Base-by-base conservation (phyloP, 2,888 invertebrate species). In the Dinocampus coccinellae region DNA sequence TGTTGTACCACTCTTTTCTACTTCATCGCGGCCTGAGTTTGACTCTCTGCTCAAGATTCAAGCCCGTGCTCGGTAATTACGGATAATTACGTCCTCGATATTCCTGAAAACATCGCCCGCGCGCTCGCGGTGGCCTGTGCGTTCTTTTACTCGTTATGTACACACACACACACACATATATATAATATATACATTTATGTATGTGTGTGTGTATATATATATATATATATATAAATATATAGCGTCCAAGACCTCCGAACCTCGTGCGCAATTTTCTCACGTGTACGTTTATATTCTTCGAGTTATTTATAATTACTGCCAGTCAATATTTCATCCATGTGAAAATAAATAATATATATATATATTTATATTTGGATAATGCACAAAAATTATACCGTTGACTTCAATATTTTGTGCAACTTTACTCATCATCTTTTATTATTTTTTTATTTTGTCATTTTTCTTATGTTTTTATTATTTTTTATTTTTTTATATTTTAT, bases 11-110 rank as follows among this genome's bases (percentile, higher is more conserved):
- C 57, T 22, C 67, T 29, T 47, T 47, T 47, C 16, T 7, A n/a
- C 20, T 39, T n/a, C 39, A 47, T 47, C 16, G 47, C 52, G 64
- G 71, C 77, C 75, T 75, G 73, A 73, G 78, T 78, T 79, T 65
- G 61, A 67, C 62, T 67, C 61, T 70, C 72, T 72, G 67, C 57
- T 83, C 83, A 79, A 81, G 83, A 83, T 82, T 83, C 81, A 81
- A 83, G 82, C 79, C 80, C 79, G 82, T 78, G 81, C 82, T 83
- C 81, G 79, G 85, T 85, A 86, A 86, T 86, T 86, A 85, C 78
- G 82, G 82, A 85, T 85, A 85, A 85, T 86, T 86, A 86, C 85
- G 85, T 85, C 83, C 84, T 85, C 84, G 85, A 85, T 86, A 85
- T 85, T 85, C 83, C 81, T 84, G 83, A 85, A 85, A 85, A 74